Conservation (phyloP, 2,113 vertebrate genomes). For the Pampusana beccarii region DNA sequence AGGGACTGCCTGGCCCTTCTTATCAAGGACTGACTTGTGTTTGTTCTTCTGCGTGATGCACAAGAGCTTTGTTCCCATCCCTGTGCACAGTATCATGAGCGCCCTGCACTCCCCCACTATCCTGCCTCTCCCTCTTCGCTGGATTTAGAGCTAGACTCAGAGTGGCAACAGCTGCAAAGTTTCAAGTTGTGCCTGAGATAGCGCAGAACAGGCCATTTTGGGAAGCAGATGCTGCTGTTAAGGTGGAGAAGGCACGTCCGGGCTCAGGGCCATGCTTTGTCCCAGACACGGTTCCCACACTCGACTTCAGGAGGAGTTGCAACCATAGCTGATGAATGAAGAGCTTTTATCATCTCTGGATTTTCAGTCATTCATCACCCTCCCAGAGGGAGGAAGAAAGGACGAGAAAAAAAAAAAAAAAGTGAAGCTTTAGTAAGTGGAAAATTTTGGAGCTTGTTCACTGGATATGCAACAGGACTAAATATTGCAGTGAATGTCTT, state of each 20-base stretch:
- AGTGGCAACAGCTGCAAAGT: conserved; percentile 62
- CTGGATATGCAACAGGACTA: neutral
- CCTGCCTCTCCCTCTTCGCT: neutral
- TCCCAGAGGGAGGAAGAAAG: neutral
- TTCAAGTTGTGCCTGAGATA: conserved; percentile 60
- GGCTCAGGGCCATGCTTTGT: neutral
- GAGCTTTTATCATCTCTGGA: neutral
- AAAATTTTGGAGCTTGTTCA: neutral
- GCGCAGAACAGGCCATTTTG: conserved; percentile 55
- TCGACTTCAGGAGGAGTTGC: neutral
- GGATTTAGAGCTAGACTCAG: conserved; percentile 22
- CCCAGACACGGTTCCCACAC: neutral
- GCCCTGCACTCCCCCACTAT: neutral
- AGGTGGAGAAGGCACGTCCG: conserved; percentile 45
- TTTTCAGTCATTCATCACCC: neutral
- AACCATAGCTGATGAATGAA: neutral
- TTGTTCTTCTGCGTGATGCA: neutral
- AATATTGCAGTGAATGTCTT: neutral
- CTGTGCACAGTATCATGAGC: neutral
- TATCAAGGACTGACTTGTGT: neutral
- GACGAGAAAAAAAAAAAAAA: neutral
- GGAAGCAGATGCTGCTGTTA: conserved; percentile 57
- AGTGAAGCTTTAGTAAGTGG: neutral
- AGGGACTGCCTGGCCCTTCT: neutral
- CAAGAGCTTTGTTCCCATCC: neutral